Percentiles rank a stretch among this genome's conserved stretches.
Evolutionary conservation across 2,113 vertebrate genomes (phyloP).

Genomic region (Upupa epops): DNA sequence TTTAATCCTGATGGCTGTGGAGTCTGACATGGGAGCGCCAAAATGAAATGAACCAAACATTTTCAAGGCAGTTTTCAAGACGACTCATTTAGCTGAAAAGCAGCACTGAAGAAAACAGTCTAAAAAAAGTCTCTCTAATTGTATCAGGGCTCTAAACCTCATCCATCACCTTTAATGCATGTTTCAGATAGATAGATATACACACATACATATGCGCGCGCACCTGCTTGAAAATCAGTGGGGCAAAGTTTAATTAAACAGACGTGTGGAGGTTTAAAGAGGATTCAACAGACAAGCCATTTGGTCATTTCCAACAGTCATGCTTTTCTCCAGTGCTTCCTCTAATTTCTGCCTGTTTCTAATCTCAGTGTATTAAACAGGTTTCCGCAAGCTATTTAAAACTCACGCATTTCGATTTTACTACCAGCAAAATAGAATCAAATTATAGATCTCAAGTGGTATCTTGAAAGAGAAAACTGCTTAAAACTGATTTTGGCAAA

Average conservation of each 20-base stretch:
- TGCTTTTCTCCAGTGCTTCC: constrained; percentile 52
- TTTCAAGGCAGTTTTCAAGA: constrained; percentile 72
- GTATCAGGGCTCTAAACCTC: constrained; percentile 66
- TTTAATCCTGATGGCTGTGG: too few species aligned
- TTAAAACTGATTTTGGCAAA: constrained; percentile 61
- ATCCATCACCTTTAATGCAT: constrained; percentile 70
- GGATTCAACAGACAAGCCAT: constrained; percentile 68
- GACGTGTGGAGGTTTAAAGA: constrained; percentile 52
- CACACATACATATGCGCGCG: constrained; percentile 55
- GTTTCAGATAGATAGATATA: constrained; percentile 49
- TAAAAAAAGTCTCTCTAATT: constrained; percentile 40
- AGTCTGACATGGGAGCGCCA: background rate
- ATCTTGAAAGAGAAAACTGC: constrained; percentile 50
- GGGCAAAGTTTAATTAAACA: constrained; percentile 59
- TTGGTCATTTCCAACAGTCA: constrained; percentile 65
- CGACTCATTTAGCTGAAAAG: constrained; percentile 63
- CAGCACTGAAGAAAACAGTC: constrained; percentile 68
- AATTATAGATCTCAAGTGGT: constrained; percentile 48
- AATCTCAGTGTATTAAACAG: constrained; percentile 56
- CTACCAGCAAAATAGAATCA: constrained; percentile 42
- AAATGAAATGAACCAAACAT: constrained; percentile 50
- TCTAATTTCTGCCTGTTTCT: constrained; percentile 65
- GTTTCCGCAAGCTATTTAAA: constrained; percentile 55
- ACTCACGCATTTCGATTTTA: constrained; percentile 42
- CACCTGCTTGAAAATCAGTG: constrained; percentile 65